Evolutionary conservation across 2,888 invertebrate genomes (phyloP).

Genomic region (Orthosia cruda): DNA sequence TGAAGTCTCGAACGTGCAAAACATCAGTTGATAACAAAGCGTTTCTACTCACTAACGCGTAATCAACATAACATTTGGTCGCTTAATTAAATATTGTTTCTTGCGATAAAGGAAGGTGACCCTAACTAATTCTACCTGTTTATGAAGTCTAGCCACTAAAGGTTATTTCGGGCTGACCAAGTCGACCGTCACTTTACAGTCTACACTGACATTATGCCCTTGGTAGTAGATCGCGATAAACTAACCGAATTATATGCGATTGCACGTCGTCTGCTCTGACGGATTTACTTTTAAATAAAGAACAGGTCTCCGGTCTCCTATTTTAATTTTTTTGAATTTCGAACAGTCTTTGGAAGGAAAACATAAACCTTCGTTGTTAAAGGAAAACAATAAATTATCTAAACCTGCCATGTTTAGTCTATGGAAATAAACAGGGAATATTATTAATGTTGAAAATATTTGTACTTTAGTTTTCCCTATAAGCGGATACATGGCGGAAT

Average conservation of each 20-base stretch:
- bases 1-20: conserved; percentile 25
- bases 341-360: conserved; percentile 20
- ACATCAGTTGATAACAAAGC: conserved; percentile 39
- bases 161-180: conserved; percentile 57
- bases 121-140: conserved; percentile 66
- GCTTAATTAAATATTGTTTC: conserved; percentile 47
- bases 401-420: conserved; percentile 33
- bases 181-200: conserved; percentile 32
- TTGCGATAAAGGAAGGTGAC: conserved; percentile 66
- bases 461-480: conserved; percentile 35
- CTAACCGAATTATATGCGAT: conserved; percentile 48
- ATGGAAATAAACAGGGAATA: conserved; percentile 38
- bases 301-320: neutral
- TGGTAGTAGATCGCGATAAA: conserved; percentile 49
- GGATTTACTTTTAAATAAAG: conserved; percentile 43
- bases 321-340: conserved; percentile 39
- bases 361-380: conserved; percentile 20
- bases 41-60: conserved; percentile 16
- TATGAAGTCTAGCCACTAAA: conserved; percentile 55
- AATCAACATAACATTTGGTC: conserved; percentile 39
- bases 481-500: conserved; percentile 25
- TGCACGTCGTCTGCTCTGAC: conserved; percentile 41
- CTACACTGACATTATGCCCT: conserved; percentile 60
- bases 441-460: conserved; percentile 42
- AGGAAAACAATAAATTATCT: conserved; percentile 44